Percentiles rank a stretch among this genome's conserved stretches.
Evolutionary conservation across 2,888 invertebrate species (phyloP).

Genomic region (Yponomeuta sedellus): DNA sequence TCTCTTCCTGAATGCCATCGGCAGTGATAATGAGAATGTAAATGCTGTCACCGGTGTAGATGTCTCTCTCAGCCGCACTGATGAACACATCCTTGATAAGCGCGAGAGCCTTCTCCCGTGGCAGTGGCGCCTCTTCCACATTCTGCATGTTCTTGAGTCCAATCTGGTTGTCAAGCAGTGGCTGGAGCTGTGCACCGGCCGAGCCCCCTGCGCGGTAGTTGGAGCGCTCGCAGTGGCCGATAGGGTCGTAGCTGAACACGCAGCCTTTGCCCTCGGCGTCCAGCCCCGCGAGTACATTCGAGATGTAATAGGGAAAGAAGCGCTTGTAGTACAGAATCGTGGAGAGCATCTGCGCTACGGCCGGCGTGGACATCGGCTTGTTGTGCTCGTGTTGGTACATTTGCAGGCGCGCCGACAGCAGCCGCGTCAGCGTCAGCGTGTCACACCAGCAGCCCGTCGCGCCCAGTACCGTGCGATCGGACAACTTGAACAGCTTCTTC

Average conservation of each 20-base stretch:
- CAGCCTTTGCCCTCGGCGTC: slow-evolving; percentile 96
- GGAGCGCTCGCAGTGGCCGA: slow-evolving; percentile 94
- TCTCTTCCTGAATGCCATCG: slow-evolving; percentile 85
- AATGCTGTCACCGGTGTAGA: slow-evolving; percentile 96
- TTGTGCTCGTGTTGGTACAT: slow-evolving; percentile 97
- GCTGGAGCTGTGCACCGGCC: slow-evolving; percentile 92
- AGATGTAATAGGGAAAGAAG: slow-evolving; percentile 99
- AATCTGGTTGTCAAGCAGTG: slow-evolving; percentile 97
- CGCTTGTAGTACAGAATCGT: slow-evolving; percentile 97
- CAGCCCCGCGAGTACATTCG: slow-evolving; percentile 94
- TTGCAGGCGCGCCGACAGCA: slow-evolving; percentile 91
- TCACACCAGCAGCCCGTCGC: slow-evolving; percentile 99
- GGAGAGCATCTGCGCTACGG: slow-evolving; percentile 96
- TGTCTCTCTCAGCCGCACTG: slow-evolving; percentile 98
- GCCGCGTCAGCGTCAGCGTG: slow-evolving; percentile 90
- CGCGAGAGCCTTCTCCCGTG: slow-evolving; percentile 87
- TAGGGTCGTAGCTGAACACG: slow-evolving; percentile 97
- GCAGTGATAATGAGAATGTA: slow-evolving; percentile 91
- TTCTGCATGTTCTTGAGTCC: slow-evolving; percentile 92
- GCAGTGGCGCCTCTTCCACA: slow-evolving; percentile 78
- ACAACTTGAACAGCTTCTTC: slow-evolving; percentile 90
- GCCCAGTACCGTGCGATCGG: slow-evolving; percentile 91
- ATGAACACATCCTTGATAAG: slow-evolving; percentile 97
- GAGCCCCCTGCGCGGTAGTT: slow-evolving; percentile 94
- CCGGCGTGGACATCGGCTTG: slow-evolving; percentile 93